Evolutionary conservation across 2,797 vertebrate genomes (phyloP).

Genomic region (Steatocranus sp.): DNA sequence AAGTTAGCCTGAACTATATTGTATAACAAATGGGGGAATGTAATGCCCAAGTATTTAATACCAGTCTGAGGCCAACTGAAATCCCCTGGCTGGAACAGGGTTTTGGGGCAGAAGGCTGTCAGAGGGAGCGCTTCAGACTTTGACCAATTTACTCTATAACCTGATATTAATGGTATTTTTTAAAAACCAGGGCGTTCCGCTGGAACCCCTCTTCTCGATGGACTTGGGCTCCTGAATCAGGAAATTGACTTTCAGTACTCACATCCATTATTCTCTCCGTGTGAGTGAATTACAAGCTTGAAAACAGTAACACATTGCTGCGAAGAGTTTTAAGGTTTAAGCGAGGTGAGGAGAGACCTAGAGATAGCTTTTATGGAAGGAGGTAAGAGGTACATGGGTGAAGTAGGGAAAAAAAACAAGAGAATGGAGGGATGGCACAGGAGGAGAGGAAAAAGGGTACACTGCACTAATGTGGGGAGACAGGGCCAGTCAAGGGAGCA

Average conservation of each 20-base stretch:
- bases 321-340: neutral
- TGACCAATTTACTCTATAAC: too few species aligned
- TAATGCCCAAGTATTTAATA: too few species aligned
- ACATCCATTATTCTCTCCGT: neutral
- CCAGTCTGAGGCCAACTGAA: too few species aligned
- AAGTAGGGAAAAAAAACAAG: neutral
- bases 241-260: neutral
- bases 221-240: neutral
- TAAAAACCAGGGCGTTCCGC: accelerated
- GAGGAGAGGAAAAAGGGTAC: conserved; percentile 2
- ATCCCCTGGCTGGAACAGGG: too few species aligned
- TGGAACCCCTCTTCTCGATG: neutral
- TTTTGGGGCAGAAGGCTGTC: too few species aligned
- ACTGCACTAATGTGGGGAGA: conserved; percentile 64
- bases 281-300: neutral
- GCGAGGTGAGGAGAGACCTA: neutral
- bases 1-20: too few species aligned
- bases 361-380: neutral
- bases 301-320: neutral
- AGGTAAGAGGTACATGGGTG: neutral
- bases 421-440: neutral
- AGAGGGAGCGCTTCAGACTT: too few species aligned
- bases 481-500: conserved; percentile 52
- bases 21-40: too few species aligned
- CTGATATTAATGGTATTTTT: neutral